phyloP scores from a whole-genome alignment of 1,140 invertebrate species.

The Lepidurus arcticus region DNA sequence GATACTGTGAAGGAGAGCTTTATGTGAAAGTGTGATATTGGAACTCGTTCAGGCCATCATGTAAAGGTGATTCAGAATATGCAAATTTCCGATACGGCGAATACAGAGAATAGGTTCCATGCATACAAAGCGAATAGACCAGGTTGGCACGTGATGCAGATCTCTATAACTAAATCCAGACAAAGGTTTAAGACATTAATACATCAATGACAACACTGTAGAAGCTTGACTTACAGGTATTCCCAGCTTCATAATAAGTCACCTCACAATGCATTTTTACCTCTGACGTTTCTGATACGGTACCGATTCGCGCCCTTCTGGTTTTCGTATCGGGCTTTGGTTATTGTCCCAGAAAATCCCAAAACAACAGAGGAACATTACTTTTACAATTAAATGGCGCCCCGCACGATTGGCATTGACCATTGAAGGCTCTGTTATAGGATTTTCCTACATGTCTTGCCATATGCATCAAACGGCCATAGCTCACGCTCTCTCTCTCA shows the following conservation, averaged over 20 bases:
- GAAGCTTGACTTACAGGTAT: background rate
- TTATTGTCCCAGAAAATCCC: background rate
- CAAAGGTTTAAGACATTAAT: background rate
- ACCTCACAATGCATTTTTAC: background rate
- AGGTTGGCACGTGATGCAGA: background rate
- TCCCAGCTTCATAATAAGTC: background rate
- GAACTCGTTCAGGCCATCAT: background rate
- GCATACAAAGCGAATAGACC: background rate
- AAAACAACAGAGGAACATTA: background rate
- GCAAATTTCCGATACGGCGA: background rate
- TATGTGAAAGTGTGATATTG: slow-evolving; percentile 16
- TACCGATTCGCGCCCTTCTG: too few species aligned
- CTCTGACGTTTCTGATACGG: too few species aligned
- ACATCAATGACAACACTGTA: background rate
- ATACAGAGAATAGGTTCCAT: background rate
- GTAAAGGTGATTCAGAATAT: slow-evolving; percentile 2
- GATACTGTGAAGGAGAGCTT: background rate
- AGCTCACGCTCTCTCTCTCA: background rate
- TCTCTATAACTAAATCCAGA: background rate
- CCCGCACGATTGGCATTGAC: slow-evolving; percentile 7
- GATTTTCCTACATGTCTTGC: too few species aligned
- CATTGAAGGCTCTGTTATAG: background rate
- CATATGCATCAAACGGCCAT: background rate
- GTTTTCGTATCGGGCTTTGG: too few species aligned
- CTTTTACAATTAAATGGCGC: slow-evolving; percentile 2